Base-by-base conservation (phyloP, 2,888 invertebrate genomes). In the Cistogaster globosa region DNA sequence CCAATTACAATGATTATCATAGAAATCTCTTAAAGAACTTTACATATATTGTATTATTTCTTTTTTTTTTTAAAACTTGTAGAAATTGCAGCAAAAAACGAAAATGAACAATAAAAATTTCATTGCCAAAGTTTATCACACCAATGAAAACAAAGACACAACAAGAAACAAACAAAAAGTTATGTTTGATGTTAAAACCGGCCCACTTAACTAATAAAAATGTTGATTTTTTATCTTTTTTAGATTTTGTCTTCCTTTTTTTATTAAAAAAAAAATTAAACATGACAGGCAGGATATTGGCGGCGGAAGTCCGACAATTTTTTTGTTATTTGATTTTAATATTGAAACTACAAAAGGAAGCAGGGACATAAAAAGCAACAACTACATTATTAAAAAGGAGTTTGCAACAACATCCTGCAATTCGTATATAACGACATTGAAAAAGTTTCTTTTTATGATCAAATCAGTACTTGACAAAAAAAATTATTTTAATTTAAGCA, bases 271-370 rank as follows among this genome's bases (percentile, higher is more conserved):
- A 55, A n/a, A 55, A 58, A 62, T 67, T 38, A 14, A 53, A 84
- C 79, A 86, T 83, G 86, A 86, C 87, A 88, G 82, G 65, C 72
- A 74, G 80, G 87, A 87, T 88, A 90, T 91, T 91, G 91, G 91
- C 91, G 90, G 89, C 88, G 88, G 89, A 91, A 88, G 88, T 90
- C 88, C 89, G 88, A 88, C 87, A 86, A 90, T 90, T 90, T 88
- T 79, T 60, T 90, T 89, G 88, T 91, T 89, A 91, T 91, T 88
- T 82, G 88, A 89, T 87, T 91, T 91, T 91, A 91, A 91, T 91
- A 91, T 91, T 90, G 88, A 91, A 88, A 91, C 62, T 60, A 36
- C 8, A 78, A 62, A n/a, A 86, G 74, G 18, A 60, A 32, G 72
- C 11, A 88, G 88, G 18, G 32, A 20, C 36, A 55, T 58, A 55